phyloP scores from a whole-genome alignment of 1,140 invertebrate species.

The Drosophila pandora region DNA sequence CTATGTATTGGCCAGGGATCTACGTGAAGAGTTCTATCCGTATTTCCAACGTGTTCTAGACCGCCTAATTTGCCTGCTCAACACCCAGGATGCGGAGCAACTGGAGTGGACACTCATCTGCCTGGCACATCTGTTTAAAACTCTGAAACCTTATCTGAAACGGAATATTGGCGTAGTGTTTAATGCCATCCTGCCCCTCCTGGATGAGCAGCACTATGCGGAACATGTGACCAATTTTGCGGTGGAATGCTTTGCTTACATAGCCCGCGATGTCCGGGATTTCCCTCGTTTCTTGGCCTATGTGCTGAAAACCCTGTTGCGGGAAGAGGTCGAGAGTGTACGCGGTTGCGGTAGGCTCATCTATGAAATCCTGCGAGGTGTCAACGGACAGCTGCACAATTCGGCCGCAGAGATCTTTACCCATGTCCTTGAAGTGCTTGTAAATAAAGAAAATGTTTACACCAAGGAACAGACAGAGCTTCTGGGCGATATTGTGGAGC shows the following conservation, averaged over 20 bases:
- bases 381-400: slow-evolving; percentile 92
- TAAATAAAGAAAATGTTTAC: slow-evolving; percentile 85
- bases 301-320: slow-evolving; percentile 88
- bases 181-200: slow-evolving; percentile 89
- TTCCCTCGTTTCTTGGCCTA: slow-evolving; percentile 90
- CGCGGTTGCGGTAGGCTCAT: slow-evolving; percentile 92
- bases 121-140: slow-evolving; percentile 95
- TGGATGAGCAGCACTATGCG: slow-evolving; percentile 88
- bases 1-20: slow-evolving; percentile 92
- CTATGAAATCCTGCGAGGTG: slow-evolving; percentile 93
- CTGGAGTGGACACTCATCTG: slow-evolving; percentile 93
- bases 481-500: slow-evolving; percentile 87
- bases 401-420: slow-evolving; percentile 88
- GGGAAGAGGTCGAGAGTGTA: slow-evolving; percentile 87
- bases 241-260: slow-evolving; percentile 96
- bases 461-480: slow-evolving; percentile 86
- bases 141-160: slow-evolving; percentile 91
- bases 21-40: slow-evolving; percentile 93
- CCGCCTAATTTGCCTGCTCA: slow-evolving; percentile 89
- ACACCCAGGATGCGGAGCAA: slow-evolving; percentile 91
- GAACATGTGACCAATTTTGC: slow-evolving; percentile 95
- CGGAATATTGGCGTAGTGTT: slow-evolving; percentile 91
- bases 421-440: slow-evolving; percentile 85
- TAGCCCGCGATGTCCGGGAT: slow-evolving; percentile 94
- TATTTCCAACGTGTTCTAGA: slow-evolving; percentile 89